Conservation (phyloP, 2,113 vertebrate genomes). For the Microcebus murinus region DNA sequence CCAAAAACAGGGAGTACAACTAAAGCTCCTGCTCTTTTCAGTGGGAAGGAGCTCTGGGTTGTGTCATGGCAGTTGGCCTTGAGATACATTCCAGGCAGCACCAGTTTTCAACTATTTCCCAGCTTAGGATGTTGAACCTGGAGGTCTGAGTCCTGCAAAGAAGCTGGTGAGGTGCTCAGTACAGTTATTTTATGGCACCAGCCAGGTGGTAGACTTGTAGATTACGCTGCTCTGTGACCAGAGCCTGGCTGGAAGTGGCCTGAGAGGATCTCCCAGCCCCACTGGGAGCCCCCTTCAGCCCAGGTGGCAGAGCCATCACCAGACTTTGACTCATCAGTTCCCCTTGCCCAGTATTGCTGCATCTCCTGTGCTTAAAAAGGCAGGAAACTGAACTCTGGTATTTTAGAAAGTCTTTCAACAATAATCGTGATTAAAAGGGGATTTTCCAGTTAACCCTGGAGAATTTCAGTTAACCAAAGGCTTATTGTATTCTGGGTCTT, state of each 20-base stretch:
- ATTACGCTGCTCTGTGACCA: background rate
- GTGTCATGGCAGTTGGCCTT: background rate
- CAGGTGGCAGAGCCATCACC: slow-evolving; percentile 28
- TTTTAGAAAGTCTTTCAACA: slow-evolving; percentile 64
- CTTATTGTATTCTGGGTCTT: slow-evolving; percentile 47
- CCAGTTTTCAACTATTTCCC: background rate
- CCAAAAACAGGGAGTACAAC: background rate
- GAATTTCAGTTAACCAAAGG: slow-evolving; percentile 54
- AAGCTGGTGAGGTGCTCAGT: background rate
- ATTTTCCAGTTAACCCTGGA: slow-evolving; percentile 68
- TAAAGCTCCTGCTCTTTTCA: background rate
- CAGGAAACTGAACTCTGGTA: slow-evolving; percentile 50
- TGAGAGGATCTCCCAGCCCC: background rate
- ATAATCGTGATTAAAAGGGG: slow-evolving; percentile 66
- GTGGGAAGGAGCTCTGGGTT: background rate
- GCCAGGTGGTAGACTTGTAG: background rate
- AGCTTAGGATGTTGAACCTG: background rate
- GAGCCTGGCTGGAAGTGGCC: background rate
- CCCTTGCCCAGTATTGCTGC: background rate
- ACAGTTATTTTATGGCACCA: background rate
- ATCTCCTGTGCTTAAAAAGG: slow-evolving; percentile 55
- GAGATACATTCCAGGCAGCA: background rate
- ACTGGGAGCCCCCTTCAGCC: background rate
- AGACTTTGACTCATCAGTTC: slow-evolving; percentile 42
- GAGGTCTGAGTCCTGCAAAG: background rate